These are phyloP conservation scores for Microplitis demolitor DNA, from an alignment of 1,140 invertebrate genomes.

Conservation along the genomic window DNA sequence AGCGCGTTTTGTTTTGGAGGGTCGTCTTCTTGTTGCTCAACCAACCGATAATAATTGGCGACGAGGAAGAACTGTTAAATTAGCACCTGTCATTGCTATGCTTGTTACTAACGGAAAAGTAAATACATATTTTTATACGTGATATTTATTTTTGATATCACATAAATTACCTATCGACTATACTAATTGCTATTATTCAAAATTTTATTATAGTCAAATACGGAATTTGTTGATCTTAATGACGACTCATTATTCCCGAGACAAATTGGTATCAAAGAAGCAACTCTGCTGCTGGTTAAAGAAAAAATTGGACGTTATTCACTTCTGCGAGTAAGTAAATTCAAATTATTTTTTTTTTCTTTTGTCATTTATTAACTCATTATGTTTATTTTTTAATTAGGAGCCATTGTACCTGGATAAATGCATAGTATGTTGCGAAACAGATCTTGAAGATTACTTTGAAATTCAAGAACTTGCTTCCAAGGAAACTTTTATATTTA, in stretches of 20 bases:
- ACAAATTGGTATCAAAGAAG: conserved; percentile 80
- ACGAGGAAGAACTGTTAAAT: conserved; percentile 83
- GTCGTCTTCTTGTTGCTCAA: conserved; percentile 82
- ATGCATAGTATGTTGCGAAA: conserved; percentile 87
- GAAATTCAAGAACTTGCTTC: conserved; percentile 92
- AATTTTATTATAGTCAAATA: conserved; percentile 59
- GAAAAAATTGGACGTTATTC: conserved; percentile 89
- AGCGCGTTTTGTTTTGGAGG: conserved; percentile 85
- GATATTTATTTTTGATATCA: neutral
- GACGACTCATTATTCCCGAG: conserved; percentile 65
- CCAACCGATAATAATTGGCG: conserved; percentile 89
- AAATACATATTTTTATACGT: conserved; percentile 29
- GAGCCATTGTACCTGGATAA: conserved; percentile 89
- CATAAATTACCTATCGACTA: neutral
- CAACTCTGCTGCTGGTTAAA: conserved; percentile 83
- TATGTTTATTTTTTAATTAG: conserved; percentile 48
- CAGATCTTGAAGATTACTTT: conserved; percentile 90
- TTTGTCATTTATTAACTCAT: neutral
- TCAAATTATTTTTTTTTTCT: neutral
- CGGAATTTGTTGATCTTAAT: conserved; percentile 52
- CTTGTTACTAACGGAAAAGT: conserved; percentile 88
- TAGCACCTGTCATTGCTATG: conserved; percentile 84
- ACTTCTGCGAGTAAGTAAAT: conserved; percentile 72
- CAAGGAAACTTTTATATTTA: conserved; percentile 93
- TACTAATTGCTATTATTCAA: neutral